Base-by-base conservation (phyloP, 2,113 vertebrate genomes). In the Clarias magur region DNA sequence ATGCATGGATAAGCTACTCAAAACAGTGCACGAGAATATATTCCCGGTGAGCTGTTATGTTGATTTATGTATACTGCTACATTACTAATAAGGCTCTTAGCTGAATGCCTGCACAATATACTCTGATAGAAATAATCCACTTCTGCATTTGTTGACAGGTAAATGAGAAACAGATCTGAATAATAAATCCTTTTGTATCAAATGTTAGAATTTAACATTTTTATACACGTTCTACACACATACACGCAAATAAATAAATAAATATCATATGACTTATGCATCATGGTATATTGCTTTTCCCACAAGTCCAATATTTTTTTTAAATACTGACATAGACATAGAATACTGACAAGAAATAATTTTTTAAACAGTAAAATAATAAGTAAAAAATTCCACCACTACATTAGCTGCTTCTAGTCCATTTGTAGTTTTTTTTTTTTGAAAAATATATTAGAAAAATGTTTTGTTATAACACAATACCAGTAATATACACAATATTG, bases 61-160 rank as follows among this genome's bases (percentile, higher is more conserved):
- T 42, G 57, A 81, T 81, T 81, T 42, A 62, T 60, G 79, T 42
- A 42, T 13, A 81, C 30, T 81, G 79, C 57, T 81, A 81, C 10
- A 6, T 62, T 81, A 81, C 30, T 42, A 81, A 81, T 34, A 80
- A 80, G 56, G 57, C 79, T 60, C 56, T 80, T 38, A 57, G 56
- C 56, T 19, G 79, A 17, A 80, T 60, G 60, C 79, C 27, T 34
- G 15, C 56, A 60, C 56, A 60, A 34, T 3, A 17, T 15, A 38
- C 30, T 34, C 79, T 30, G 13, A 21, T 13, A 80, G 34, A n/a
- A 30, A 21, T 30, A 80, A 34, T 57, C 27, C n/a, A 30, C 54
- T 59, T 34, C 56, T 38, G n/a, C 76, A 19, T 30, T 57, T 27
- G 13, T 3, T 27, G 9, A 19, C n/a, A 57, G 7, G 2, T 80